Evolutionary conservation across 37 sponge, comb jelly and placozoan species (phyloP).

Genomic region (Aplysina aerophoba): DNA sequence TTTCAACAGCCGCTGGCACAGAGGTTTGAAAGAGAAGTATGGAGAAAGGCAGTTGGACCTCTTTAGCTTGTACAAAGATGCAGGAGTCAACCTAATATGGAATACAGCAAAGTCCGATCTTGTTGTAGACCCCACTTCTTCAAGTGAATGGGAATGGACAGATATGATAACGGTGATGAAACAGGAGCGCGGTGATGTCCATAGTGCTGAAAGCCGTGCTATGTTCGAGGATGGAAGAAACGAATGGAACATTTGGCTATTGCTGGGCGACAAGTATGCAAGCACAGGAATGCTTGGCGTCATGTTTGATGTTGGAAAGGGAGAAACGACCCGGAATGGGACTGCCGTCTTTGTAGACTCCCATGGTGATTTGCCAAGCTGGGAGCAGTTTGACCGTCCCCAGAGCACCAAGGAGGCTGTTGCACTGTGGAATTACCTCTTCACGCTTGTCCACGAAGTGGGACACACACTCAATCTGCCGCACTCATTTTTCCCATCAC

Average conservation of each 20-base stretch:
- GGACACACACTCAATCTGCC: conserved; percentile 25
- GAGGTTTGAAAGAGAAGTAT: neutral
- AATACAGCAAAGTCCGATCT: neutral
- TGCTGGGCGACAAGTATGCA: neutral
- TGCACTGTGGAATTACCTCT: conserved; percentile 32
- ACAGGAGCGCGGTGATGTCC: neutral
- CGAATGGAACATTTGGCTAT: conserved; percentile 17
- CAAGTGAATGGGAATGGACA: neutral
- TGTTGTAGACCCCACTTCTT: conserved; percentile 5
- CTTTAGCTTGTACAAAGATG: conserved; percentile 20
- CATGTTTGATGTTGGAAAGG: conserved; percentile 8
- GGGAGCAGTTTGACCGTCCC: neutral
- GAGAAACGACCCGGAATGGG: neutral
- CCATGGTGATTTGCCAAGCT: neutral
- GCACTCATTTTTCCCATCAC: neutral
- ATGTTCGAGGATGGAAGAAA: neutral
- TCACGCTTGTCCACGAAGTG: conserved; percentile 24
- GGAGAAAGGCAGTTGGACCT: neutral
- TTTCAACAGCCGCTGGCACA: conserved; percentile 3
- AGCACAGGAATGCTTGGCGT: neutral
- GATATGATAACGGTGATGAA: neutral
- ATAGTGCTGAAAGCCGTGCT: neutral
- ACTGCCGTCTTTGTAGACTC: conserved; percentile 7
- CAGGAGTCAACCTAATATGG: conserved; percentile 18
- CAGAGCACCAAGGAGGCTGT: neutral